phyloP scores from a whole-genome alignment of 2,888 invertebrate genomes.

The Andrena camellia region DNA sequence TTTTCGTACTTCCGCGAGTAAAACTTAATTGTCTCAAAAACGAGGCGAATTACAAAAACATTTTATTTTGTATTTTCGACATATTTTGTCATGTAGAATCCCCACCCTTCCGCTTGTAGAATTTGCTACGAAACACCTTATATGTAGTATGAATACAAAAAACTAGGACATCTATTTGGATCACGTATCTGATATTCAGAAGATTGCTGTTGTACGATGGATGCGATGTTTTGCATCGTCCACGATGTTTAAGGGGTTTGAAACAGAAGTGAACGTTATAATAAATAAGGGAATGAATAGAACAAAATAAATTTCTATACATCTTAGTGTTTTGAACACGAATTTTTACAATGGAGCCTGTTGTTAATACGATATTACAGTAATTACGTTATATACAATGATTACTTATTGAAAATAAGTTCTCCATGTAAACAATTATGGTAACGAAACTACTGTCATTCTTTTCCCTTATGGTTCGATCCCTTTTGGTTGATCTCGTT shows the following conservation, averaged over 20 bases:
- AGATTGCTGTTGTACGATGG: slow-evolving; percentile 6
- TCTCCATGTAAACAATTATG: background rate
- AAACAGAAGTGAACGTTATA: background rate
- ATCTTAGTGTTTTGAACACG: background rate
- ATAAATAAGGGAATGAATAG: background rate
- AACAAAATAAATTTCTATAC: slow-evolving; percentile 1
- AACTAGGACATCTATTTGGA: slow-evolving; percentile 11
- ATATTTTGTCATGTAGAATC: no score
- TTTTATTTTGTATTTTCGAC: no score
- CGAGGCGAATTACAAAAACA: no score
- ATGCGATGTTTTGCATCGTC: background rate
- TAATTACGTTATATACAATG: background rate
- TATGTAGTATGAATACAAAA: background rate
- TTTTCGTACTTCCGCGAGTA: no score
- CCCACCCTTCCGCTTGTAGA: no score
- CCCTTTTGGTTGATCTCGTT: background rate
- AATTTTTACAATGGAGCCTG: background rate
- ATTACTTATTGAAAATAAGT: background rate
- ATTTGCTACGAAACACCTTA: no score
- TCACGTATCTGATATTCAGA: slow-evolving; percentile 1
- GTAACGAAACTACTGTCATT: background rate
- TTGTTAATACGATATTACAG: background rate
- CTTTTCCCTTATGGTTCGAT: background rate
- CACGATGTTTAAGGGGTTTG: background rate
- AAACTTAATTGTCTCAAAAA: no score